These are phyloP conservation scores for Hyphantria cunea DNA, from an alignment of 1,140 invertebrate genomes.

Conservation along the genomic window DNA sequence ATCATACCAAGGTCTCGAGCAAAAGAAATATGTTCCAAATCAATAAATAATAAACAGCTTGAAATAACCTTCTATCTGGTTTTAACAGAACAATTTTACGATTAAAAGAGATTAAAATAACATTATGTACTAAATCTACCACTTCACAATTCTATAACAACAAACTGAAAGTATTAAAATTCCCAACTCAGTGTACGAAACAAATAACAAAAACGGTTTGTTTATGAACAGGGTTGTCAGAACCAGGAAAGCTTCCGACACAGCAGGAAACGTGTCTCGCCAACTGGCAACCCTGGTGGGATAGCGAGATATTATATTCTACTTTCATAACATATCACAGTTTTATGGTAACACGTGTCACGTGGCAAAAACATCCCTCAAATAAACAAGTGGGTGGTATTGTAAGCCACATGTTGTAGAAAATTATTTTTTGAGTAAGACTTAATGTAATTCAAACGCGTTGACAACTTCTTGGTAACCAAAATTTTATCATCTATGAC, in stretches of 20 bases:
- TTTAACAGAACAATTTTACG: conserved; percentile 30
- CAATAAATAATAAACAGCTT: background rate
- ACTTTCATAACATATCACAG: conserved; percentile 47
- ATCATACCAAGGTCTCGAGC: no score
- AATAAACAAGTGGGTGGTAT: conserved; percentile 38
- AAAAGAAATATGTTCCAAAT: no score
- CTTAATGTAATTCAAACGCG: background rate
- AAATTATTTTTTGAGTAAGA: background rate
- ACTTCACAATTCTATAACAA: conserved; percentile 11
- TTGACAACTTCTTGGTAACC: background rate
- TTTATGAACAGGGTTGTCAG: conserved; percentile 58
- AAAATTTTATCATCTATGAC: background rate
- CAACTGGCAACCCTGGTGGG: conserved; percentile 40
- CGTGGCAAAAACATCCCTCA: conserved; percentile 39
- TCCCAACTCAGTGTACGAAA: conserved; percentile 34
- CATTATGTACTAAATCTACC: conserved; percentile 21
- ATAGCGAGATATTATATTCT: conserved; percentile 38
- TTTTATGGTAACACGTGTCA: conserved; percentile 53
- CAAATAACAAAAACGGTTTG: conserved; percentile 41
- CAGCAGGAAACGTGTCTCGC: conserved; percentile 35
- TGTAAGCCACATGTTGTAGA: background rate
- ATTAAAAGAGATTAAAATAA: conserved; percentile 15
- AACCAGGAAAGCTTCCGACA: conserved; percentile 40
- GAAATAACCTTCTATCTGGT: conserved; percentile 14
- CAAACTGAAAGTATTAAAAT: conserved; percentile 30